Conservation (phyloP, 2,888 invertebrate genomes). For the Dendrolimus houi region DNA sequence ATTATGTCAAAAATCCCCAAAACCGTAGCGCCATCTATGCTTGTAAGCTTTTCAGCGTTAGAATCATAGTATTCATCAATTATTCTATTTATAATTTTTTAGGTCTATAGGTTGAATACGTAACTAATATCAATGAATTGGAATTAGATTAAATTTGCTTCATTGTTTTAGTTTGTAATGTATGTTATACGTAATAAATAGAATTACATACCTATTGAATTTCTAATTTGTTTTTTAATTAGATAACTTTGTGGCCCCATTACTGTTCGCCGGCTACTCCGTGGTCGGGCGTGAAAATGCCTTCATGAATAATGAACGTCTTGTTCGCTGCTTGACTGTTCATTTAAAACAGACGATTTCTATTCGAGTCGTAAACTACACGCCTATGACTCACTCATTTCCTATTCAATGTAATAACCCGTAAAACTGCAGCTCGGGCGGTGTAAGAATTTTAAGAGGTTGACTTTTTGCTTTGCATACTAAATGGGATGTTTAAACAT, state of each 20-base stretch:
- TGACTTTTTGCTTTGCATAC: slow-evolving; percentile 43
- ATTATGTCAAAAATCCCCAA: no score
- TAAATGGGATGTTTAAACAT: slow-evolving; percentile 20
- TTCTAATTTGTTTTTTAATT: no score
- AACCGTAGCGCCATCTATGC: no score
- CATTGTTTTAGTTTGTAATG: no score
- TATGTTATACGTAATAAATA: background rate
- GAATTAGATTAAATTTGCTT: no score
- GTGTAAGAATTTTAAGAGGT: slow-evolving; percentile 60
- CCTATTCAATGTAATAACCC: slow-evolving; percentile 67
- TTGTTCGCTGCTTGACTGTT: slow-evolving; percentile 69
- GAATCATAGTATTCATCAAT: no score
- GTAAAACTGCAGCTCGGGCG: slow-evolving; percentile 64
- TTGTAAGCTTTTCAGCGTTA: no score
- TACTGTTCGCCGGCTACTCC: slow-evolving; percentile 16
- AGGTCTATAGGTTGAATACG: no score
- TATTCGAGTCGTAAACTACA: slow-evolving; percentile 69
- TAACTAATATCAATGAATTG: no score
- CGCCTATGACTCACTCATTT: slow-evolving; percentile 71
- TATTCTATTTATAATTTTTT: no score
- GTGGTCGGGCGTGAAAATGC: slow-evolving; percentile 52
- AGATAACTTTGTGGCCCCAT: background rate
- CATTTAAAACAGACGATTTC: slow-evolving; percentile 73
- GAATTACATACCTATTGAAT: no score
- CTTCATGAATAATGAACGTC: slow-evolving; percentile 70